Evolutionary conservation across 2,113 vertebrate species (phyloP).

Genomic region (Pseudolaguvia tuberculata): DNA sequence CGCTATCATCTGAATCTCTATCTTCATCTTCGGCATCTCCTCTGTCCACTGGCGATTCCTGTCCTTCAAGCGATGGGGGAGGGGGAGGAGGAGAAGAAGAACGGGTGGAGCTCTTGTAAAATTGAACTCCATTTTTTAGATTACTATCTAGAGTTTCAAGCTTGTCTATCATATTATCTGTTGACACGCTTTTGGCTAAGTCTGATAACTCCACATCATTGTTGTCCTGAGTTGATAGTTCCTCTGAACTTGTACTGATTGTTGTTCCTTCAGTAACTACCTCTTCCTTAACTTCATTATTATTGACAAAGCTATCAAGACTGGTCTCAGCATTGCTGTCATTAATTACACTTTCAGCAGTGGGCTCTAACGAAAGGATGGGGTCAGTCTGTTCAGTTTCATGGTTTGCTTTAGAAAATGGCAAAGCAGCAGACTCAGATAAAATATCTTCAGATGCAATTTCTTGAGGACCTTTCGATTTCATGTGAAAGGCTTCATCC

Average conservation of each 20-base stretch:
- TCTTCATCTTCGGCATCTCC: conserved; percentile 76
- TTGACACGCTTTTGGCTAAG: conserved; percentile 1
- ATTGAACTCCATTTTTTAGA: conserved; percentile 14
- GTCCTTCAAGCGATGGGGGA: conserved; percentile 37
- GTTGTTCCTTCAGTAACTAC: background rate
- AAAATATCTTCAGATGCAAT: conserved; percentile 20
- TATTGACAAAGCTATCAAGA: conserved; percentile 10
- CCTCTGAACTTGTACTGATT: background rate
- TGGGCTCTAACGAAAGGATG: background rate
- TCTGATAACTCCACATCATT: background rate
- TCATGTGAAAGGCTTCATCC: conserved; percentile 32
- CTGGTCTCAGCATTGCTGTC: background rate
- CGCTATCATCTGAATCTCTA: conserved; percentile 83
- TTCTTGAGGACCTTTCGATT: conserved; percentile 31
- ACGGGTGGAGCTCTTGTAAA: conserved; percentile 27
- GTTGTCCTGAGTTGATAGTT: conserved; percentile 22
- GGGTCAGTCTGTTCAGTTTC: background rate
- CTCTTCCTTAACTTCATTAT: conserved; percentile 16
- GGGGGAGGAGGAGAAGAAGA: conserved; percentile 50
- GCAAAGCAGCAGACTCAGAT: conserved; percentile 3
- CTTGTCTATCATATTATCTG: conserved; percentile 1
- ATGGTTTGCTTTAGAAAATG: conserved; percentile 5
- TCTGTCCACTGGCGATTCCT: conserved; percentile 47
- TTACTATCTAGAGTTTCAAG: conserved; percentile 6
- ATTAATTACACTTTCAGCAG: background rate